Evolutionary conservation across 1,140 invertebrate species (phyloP), one percentile per base, ranked within the genome.

Genomic region (Physella acuta): DNA sequence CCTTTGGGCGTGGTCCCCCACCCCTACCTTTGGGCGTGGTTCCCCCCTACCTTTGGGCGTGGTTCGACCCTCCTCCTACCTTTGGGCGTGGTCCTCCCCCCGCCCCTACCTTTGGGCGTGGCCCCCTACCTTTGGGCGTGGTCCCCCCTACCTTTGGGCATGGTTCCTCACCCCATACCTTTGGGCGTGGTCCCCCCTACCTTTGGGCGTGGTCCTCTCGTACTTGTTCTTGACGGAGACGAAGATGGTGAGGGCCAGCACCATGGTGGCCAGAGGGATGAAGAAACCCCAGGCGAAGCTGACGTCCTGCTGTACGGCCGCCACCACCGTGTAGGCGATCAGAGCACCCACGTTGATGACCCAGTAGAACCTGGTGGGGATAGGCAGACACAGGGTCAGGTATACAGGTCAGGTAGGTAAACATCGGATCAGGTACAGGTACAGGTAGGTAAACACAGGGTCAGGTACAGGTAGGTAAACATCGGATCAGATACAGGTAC

Each of bases 261-360:
- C 34, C 72, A 88, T 79, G 58, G 81, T 82, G 26, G 79, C 62
- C 0, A 84, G 75, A 26, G 87, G 84, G 16, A 85, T 81, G 16
- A 86, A 67, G 76, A 86, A 88, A 3, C 87, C 86, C 72, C 82
- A 79, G 58, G 82, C 84, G 73, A 88, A 88, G 33, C 85, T 82
- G 51, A 81, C 61, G 65, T 84, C 72, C 74, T 88, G 87, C 70
- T 88, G 87, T 16, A 88, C 76, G 73, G 87, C 88, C 11, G 85
- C 83, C 56, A 88, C 80, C 24, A 77, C 82, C 5, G 84, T 79
- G 72, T 87, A 84, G n/a, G 87, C 85, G 59, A 87, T 75, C 24
- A 87, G 68, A 4, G 85, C 82, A 5, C 87, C 87, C 58, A 86
- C 81, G 74, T 88, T 88, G 58, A 88, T 83, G 68, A 86, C 87